Evolutionary conservation across 2,888 invertebrate species (phyloP).

Genomic region (Lithophane leautieri): DNA sequence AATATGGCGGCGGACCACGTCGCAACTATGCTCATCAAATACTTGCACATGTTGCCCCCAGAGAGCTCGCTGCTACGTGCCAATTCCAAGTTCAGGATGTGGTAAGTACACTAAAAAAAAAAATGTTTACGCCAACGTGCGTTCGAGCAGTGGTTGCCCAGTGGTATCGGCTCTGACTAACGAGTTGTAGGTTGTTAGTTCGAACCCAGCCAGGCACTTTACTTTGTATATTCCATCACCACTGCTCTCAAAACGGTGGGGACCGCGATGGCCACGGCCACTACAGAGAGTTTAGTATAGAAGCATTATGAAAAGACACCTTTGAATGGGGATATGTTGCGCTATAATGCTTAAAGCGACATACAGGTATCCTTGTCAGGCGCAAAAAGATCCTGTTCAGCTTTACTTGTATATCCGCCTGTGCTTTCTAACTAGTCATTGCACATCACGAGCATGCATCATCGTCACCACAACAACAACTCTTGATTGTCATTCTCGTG

Average conservation of each 20-base stretch:
- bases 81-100: slow-evolving; percentile 77
- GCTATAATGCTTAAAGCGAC: no score
- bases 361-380: no score
- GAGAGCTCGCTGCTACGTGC: slow-evolving; percentile 75
- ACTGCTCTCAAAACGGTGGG: no score
- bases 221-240: no score
- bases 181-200: no score
- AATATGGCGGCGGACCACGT: slow-evolving; percentile 86
- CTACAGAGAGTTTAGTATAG: neutral
- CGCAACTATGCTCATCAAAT: slow-evolving; percentile 76
- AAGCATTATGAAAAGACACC: neutral
- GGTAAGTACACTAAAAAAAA: slow-evolving; percentile 71
- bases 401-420: neutral
- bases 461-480: no score
- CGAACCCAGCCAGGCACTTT: no score
- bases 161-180: no score
- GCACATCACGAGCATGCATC: neutral
- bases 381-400: neutral
- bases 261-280: no score
- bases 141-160: no score
- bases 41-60: slow-evolving; percentile 70
- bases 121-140: neutral
- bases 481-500: no score
- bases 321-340: neutral
- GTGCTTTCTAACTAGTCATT: neutral